Percentiles rank a stretch among this genome's conserved stretches.
These are phyloP conservation scores for Cherax quadricarinatus DNA, from an alignment of 1,140 invertebrate genomes.

Conservation along the genomic window DNA sequence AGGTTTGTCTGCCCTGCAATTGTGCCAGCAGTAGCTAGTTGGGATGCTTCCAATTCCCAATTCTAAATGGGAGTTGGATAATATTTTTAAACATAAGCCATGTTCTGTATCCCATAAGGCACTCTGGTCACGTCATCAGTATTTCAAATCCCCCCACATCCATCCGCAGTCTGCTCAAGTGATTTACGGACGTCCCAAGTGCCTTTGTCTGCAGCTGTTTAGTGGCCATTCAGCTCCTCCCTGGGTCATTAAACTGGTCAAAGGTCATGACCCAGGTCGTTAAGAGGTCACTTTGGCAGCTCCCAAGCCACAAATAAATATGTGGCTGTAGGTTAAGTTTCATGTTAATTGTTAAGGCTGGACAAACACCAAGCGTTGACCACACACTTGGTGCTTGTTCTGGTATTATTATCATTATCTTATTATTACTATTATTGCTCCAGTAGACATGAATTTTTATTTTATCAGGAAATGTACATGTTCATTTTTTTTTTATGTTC, in stretches of 20 bases:
- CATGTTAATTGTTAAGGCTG: constrained; percentile 65
- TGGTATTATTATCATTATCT: constrained; percentile 60
- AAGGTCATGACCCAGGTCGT: constrained; percentile 65
- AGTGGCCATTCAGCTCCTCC: constrained; percentile 62
- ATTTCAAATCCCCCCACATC: constrained; percentile 65
- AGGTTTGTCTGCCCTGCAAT: constrained; percentile 38
- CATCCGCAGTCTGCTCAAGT: constrained; percentile 68
- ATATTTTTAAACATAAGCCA: constrained; percentile 16
- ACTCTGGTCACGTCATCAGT: constrained; percentile 63
- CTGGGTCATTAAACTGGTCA: constrained; percentile 52
- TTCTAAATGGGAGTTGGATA: constrained; percentile 25
- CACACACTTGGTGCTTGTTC: constrained; percentile 66
- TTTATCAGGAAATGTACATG: constrained; percentile 71
- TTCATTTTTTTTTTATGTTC: constrained; percentile 63
- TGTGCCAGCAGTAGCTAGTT: constrained; percentile 52
- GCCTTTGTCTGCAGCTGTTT: constrained; percentile 71
- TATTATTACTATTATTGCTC: constrained; percentile 62
- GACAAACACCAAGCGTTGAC: constrained; percentile 59
- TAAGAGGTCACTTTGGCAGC: constrained; percentile 70
- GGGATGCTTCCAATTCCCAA: constrained; percentile 45
- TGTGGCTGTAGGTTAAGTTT: constrained; percentile 56
- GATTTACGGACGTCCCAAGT: constrained; percentile 68
- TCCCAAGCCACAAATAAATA: constrained; percentile 57
- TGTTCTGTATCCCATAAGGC: constrained; percentile 37
- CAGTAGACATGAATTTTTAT: constrained; percentile 71